These are phyloP conservation scores for Pinctada fucata DNA, from an alignment of 2,888 invertebrate genomes.

Conservation along the genomic window DNA sequence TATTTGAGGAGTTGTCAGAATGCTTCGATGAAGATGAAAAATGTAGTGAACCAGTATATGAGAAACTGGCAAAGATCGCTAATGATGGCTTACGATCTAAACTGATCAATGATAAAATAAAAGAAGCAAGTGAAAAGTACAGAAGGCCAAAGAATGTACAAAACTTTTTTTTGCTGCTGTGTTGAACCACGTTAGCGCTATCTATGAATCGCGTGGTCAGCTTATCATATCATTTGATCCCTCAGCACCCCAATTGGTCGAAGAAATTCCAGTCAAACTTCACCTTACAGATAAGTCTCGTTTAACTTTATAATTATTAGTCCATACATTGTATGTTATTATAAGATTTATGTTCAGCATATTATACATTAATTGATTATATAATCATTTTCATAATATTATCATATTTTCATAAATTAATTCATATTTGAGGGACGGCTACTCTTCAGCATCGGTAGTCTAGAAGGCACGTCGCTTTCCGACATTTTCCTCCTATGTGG, in stretches of 20 bases:
- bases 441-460: too few species aligned
- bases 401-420: too few species aligned
- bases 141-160: not conserved
- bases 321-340: too few species aligned
- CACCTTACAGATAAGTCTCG: too few species aligned
- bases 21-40: not conserved
- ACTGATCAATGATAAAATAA: not conserved
- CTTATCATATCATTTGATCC: constrained; percentile 26
- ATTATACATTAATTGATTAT: too few species aligned
- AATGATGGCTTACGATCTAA: not conserved
- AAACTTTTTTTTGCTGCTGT: too few species aligned
- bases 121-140: not conserved
- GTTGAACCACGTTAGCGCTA: too few species aligned
- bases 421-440: too few species aligned
- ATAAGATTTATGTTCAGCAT: too few species aligned
- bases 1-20: not conserved
- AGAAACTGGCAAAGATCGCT: not conserved
- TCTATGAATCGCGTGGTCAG: constrained; percentile 13
- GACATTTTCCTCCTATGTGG: too few species aligned
- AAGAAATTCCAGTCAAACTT: not conserved
- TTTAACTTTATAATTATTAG: constrained; percentile 5
- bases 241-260: constrained; percentile 18
- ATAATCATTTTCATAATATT: too few species aligned
- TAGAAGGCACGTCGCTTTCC: too few species aligned
- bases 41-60: not conserved